Conservation (phyloP, 2,888 invertebrate genomes). For the Lycia hirtaria region DNA sequence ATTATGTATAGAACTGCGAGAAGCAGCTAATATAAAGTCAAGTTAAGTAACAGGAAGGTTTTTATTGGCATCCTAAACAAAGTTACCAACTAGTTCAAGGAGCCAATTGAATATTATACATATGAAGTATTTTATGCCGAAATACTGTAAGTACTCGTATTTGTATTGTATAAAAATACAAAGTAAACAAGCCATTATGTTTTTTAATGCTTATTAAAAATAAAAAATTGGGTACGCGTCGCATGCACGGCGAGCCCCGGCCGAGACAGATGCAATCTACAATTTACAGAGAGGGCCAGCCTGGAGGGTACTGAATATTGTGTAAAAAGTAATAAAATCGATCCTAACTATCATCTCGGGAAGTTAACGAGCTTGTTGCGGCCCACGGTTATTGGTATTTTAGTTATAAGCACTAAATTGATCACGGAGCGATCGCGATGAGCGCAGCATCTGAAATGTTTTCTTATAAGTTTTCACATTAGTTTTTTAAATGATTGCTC, state of each 20-base stretch:
- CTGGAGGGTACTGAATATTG: constrained; percentile 51
- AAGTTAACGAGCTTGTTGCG: constrained; percentile 70
- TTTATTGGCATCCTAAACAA: no score
- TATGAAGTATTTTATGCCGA: no score
- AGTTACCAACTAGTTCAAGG: no score
- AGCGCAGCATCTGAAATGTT: constrained; percentile 9
- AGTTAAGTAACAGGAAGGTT: no score
- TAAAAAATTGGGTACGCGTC: constrained; percentile 49
- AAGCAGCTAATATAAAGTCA: no score
- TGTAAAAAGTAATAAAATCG: constrained; percentile 68
- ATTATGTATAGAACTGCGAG: no score
- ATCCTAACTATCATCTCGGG: constrained; percentile 69
- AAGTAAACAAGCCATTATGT: constrained; percentile 11
- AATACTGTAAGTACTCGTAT: no score
- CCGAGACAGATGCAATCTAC: constrained; percentile 65
- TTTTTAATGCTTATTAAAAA: constrained; percentile 34
- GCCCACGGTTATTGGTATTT: constrained; percentile 57
- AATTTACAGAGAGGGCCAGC: constrained; percentile 53
- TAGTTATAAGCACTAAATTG: constrained; percentile 52
- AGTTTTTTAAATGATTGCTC: neutral
- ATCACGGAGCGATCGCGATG: constrained; percentile 37
- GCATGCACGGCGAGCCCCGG: constrained; percentile 30
- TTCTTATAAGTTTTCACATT: constrained; percentile 8
- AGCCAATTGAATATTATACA: no score
- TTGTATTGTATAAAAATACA: neutral